Percentiles rank a stretch among this genome's conserved stretches.
Conservation (phyloP, 2,888 invertebrate genomes). For the Cheilosia vernalis region DNA sequence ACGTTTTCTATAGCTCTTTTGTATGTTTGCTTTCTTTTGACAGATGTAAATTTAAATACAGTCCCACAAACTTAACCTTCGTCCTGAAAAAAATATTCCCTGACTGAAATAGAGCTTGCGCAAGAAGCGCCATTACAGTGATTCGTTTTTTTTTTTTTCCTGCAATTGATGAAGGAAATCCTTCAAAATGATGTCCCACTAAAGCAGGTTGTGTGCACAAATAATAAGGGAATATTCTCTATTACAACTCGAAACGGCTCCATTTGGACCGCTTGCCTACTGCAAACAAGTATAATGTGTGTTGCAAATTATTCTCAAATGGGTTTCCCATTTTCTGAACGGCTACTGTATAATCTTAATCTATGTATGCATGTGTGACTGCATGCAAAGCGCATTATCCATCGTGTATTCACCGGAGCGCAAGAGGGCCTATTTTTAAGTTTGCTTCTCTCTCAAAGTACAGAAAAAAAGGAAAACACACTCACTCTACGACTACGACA, state of each 20-base stretch:
- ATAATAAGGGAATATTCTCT: neutral
- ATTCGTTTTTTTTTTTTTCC: neutral
- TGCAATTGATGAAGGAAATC: neutral
- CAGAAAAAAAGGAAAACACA: neutral
- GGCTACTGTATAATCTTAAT: conserved; percentile 68
- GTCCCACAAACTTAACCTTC: neutral
- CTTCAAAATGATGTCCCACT: neutral
- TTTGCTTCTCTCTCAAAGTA: conserved; percentile 47
- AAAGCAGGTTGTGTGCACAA: neutral
- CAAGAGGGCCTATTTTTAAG: conserved; percentile 73
- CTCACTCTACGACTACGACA: conserved; percentile 15
- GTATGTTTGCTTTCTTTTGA: neutral
- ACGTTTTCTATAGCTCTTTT: neutral
- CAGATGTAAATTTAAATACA: neutral
- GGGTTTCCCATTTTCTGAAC: conserved; percentile 39
- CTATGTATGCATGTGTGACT: conserved; percentile 51
- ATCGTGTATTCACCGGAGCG: conserved; percentile 61
- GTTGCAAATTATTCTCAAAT: conserved; percentile 37
- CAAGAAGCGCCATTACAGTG: neutral
- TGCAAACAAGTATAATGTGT: neutral
- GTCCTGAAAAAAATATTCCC: neutral
- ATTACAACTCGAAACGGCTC: neutral
- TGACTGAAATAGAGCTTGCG: neutral
- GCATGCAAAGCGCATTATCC: conserved; percentile 71
- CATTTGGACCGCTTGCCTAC: neutral